Conservation (phyloP, 2,113 vertebrate genomes). For the Tachysurus vachellii region DNA sequence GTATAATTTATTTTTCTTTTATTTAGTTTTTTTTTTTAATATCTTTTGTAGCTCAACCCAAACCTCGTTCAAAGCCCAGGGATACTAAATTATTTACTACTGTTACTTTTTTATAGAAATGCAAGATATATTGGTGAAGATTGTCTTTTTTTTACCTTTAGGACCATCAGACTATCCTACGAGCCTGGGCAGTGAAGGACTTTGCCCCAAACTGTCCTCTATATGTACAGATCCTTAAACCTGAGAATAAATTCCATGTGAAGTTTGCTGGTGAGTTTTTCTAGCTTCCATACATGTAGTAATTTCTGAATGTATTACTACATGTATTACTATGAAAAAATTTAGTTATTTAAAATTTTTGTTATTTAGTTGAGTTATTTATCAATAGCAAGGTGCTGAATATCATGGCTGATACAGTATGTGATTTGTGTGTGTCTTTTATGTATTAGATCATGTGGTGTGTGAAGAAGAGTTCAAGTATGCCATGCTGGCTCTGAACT, state of each 20-base stretch:
- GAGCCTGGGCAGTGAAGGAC: slow-evolving; percentile 98
- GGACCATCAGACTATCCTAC: slow-evolving; percentile 98
- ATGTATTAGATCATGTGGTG: slow-evolving; percentile 88
- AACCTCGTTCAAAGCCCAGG: no score
- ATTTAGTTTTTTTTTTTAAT: no score
- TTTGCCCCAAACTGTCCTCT: slow-evolving; percentile 97
- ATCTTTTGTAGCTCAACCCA: no score
- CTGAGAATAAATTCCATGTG: slow-evolving; percentile 98
- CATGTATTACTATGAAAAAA: not conserved
- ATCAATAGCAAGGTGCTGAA: not conserved
- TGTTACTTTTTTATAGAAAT: not conserved
- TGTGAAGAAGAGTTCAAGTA: slow-evolving; percentile 99
- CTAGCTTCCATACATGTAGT: not conserved
- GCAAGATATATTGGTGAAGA: not conserved
- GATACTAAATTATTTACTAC: no score
- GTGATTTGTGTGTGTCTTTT: slow-evolving; percentile 10
- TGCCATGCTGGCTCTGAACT: slow-evolving; percentile 96
- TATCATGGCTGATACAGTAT: not conserved
- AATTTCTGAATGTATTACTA: not conserved
- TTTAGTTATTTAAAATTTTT: no score
- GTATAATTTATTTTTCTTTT: no score
- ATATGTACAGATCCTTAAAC: slow-evolving; percentile 97
- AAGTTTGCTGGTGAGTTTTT: slow-evolving; percentile 92
- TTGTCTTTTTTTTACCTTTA: slow-evolving; percentile 39
- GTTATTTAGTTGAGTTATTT: no score